These are phyloP conservation scores for Apamea epomidion DNA, from an alignment of 2,888 invertebrate species.

Conservation along the genomic window DNA sequence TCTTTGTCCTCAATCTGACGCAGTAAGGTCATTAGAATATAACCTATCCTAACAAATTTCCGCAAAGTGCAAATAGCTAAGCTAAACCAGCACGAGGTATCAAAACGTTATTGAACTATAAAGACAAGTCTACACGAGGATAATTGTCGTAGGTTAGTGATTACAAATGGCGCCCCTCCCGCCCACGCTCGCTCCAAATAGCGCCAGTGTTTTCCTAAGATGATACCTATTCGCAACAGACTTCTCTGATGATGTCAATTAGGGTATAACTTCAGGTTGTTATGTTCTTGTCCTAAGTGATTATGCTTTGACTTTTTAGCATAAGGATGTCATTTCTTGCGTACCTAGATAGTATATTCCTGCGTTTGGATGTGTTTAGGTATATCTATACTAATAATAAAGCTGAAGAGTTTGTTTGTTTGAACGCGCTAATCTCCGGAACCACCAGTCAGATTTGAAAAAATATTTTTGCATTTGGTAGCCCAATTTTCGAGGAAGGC, in stretches of 20 bases:
- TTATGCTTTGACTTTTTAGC: conserved; percentile 17
- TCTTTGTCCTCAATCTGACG: not conserved
- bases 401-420: too few relatives aligned
- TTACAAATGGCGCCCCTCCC: conserved; percentile 40
- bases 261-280: not conserved
- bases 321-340: conserved; percentile 18
- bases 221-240: conserved; percentile 40
- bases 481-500: too few relatives aligned
- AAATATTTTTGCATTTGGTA: too few relatives aligned
- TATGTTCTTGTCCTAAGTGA: not conserved
- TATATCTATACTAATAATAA: not conserved
- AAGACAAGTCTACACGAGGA: conserved; percentile 19
- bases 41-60: not conserved
- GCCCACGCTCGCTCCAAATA: conserved; percentile 36
- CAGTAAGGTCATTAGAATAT: not conserved
- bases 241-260: conserved; percentile 31
- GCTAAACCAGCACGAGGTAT: not conserved
- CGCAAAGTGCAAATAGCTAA: not conserved
- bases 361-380: not conserved
- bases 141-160: conserved; percentile 62
- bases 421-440: too few relatives aligned
- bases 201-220: conserved; percentile 29
- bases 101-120: conserved; percentile 7
- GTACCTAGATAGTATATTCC: not conserved
- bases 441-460: too few relatives aligned